Conservation (phyloP, 2,888 invertebrate genomes). For the Spicauda simplicius region DNA sequence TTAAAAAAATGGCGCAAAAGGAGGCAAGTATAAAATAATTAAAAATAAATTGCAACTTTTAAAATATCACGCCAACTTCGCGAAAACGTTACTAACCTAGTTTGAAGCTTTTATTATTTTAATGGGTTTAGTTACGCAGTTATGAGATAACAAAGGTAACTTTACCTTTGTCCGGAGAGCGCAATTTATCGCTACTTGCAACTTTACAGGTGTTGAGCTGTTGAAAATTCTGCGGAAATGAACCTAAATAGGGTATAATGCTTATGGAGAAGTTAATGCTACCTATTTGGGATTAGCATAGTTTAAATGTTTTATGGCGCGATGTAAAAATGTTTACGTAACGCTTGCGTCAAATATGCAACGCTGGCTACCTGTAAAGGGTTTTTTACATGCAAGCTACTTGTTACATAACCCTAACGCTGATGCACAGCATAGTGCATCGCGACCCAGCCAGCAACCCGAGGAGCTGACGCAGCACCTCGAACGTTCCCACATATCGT, state of each 20-base stretch:
- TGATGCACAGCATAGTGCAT: too few relatives aligned
- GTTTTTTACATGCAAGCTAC: too few relatives aligned
- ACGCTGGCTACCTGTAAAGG: too few relatives aligned
- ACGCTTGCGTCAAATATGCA: too few relatives aligned
- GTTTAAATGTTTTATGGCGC: background rate
- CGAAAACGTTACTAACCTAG: slow-evolving; percentile 46
- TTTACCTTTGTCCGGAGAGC: slow-evolving; percentile 45
- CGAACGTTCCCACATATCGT: too few relatives aligned
- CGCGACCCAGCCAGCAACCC: too few relatives aligned
- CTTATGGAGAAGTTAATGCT: slow-evolving; percentile 6
- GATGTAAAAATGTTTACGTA: too few relatives aligned
- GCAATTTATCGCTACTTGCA: slow-evolving; percentile 35
- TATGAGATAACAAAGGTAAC: slow-evolving; percentile 49
- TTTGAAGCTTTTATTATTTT: slow-evolving; percentile 53
- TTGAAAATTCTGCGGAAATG: slow-evolving; percentile 22
- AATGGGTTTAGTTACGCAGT: slow-evolving; percentile 55
- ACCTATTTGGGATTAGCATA: slow-evolving; percentile 7
- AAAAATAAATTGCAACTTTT: slow-evolving; percentile 11
- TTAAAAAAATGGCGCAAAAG: too few relatives aligned
- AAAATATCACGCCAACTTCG: slow-evolving; percentile 11
- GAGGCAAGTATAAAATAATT: background rate
- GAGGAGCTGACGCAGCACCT: too few relatives aligned
- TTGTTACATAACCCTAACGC: too few relatives aligned
- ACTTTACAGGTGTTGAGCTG: slow-evolving; percentile 30
- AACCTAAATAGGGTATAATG: slow-evolving; percentile 16